These are phyloP conservation scores for Malurus leucopterus DNA, from an alignment of 2,797 vertebrate species.

Conservation along the genomic window DNA sequence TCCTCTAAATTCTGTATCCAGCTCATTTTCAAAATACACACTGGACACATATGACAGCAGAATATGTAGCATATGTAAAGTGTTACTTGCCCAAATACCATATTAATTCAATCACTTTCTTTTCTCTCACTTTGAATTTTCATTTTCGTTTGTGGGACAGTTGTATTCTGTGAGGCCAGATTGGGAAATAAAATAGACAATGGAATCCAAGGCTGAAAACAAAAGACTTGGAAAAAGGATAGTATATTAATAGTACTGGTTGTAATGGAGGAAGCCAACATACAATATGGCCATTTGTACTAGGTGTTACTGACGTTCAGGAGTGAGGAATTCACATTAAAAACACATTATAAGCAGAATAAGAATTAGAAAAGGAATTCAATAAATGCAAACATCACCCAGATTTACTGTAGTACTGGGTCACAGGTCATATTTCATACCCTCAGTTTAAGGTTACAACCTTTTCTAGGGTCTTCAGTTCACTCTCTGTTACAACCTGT, in stretches of 20 bases:
- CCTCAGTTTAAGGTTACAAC: neutral
- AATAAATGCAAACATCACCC: neutral
- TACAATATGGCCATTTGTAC: neutral
- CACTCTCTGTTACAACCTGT: neutral
- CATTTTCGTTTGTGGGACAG: neutral
- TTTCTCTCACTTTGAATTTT: neutral
- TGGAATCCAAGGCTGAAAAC: neutral
- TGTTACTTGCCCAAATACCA: neutral
- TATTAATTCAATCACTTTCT: neutral
- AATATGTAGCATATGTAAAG: neutral
- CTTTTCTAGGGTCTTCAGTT: neutral
- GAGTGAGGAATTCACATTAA: neutral
- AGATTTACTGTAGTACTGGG: neutral
- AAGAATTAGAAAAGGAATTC: neutral
- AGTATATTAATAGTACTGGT: neutral
- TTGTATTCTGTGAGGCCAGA: neutral
- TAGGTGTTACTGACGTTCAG: neutral
- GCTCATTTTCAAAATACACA: neutral
- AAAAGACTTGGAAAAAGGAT: neutral
- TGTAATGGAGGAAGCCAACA: neutral
- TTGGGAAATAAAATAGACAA: neutral
- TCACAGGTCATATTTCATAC: neutral
- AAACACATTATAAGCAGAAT: neutral
- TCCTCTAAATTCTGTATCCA: neutral
- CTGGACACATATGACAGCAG: neutral